Base-by-base conservation (phyloP, 2,113 vertebrate genomes). In the Meleagris gallopavo region DNA sequence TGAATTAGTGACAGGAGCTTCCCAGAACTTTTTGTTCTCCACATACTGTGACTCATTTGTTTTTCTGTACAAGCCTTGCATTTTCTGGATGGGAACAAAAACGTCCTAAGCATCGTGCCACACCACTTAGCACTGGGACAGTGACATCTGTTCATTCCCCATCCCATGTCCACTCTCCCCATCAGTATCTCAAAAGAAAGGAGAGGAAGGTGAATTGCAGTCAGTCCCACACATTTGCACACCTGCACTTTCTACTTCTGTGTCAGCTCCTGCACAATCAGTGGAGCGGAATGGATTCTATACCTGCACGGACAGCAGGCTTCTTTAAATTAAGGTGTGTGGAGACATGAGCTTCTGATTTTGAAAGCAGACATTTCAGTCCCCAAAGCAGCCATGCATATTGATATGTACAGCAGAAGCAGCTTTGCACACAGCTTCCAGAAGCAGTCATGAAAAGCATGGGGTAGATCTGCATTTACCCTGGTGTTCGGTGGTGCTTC, bases 1-100 rank as follows among this genome's bases (percentile, higher is more conserved):
- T 73, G 76, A 90, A 80, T 82, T 84, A 82, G 73, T 46, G 73
- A 62, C 77, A 83, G 71, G 73, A 84, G 3, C 86, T 94, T 91
- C 83, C 83, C 52, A 69, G 83, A 87, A 45, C 83, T 83, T 86
- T 22, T 45, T 55, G 86, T 61, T 84, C 86, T 73, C 40, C 85
- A 66, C n/a, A 13, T 34, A 27, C 30, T 0, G 0, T 82, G 76
- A 88, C 72, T 93, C 52, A 29, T 79, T 89, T 76, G 46, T 65
- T 91, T 88, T 62, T 55, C 38, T 72, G 27, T 30, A 57, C 57
- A 43, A 86, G 22, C 73, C 25, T 71, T 54, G 41, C 55, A n/a
- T 73, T 88, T 86, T 86, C 82, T 83, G 92, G 22, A 50, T 54
- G 40, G 11, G 2, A 19, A 32, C 18, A 66, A 78, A 90, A 43